Base-by-base conservation (phyloP, 2,797 vertebrate species). In the Myripristis murdjan region DNA sequence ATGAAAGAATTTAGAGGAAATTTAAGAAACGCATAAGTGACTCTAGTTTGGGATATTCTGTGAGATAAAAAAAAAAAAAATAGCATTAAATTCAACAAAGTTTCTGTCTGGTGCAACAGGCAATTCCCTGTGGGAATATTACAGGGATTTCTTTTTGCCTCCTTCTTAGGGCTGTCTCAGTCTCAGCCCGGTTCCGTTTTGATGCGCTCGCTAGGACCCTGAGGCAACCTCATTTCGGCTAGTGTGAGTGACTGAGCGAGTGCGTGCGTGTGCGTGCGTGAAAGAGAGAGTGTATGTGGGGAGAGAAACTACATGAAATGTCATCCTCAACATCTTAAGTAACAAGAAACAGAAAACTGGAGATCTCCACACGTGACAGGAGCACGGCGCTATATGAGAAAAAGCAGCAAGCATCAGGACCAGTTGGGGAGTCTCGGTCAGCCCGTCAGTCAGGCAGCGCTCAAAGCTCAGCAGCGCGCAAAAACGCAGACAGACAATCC, bases 381-480 rank as follows among this genome's bases (percentile, higher is more conserved):
- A 72, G 75, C 85, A 11, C 82, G 83, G 72, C 65, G 79, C 86
- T 95, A 95, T 94, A 95, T 95, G 93, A 93, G 90, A 77, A 82
- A 91, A 89, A 86, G 80, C 84, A 79, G 84, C 88, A 79, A 94
- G 94, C 95, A 95, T 95, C 94, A 94, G 93, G 93, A 95, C 93
- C 95, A 94, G 91, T 92, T 26, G 61, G 72, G 81, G n/a, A n/a
- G n/a, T n/a, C n/a, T n/a, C n/a, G n/a, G n/a, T n/a, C n/a, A n/a
- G n/a, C n/a, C n/a, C n/a, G n/a, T n/a, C n/a, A 87, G 77, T 83
- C 83, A 86, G 82, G 66, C 56, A 69, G 63, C 48, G 70, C 79
- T 65, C 83, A 87, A 77, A n/a, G 81, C 86, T 86, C 89, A 84
- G 87, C 89, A 84, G 64, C 80, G 73, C 88, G 81, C 84, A 73